Evolutionary conservation across 2,797 vertebrate species (phyloP).

Genomic region (Aplochiton taeniatus): DNA sequence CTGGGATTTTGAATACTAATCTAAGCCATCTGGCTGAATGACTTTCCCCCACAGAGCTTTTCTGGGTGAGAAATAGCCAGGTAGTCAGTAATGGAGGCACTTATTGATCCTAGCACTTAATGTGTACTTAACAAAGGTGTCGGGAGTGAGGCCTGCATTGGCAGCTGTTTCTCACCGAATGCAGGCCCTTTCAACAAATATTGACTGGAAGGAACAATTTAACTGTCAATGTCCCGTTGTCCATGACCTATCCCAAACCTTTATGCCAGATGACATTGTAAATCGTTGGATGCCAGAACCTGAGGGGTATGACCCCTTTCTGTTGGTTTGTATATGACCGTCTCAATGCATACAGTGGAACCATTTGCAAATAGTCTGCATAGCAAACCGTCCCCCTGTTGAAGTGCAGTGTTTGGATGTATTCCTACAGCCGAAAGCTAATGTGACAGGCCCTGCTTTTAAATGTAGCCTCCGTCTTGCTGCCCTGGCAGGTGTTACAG

Average conservation of each 20-base stretch:
- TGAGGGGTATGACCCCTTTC: too few relatives aligned
- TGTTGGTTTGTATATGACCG: too few relatives aligned
- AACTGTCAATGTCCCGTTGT: slow-evolving; percentile 1
- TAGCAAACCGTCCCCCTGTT: too few relatives aligned
- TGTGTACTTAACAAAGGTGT: slow-evolving; percentile 10
- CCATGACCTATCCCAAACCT: background rate
- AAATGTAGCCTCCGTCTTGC: background rate
- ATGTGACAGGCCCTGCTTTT: background rate
- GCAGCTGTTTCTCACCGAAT: slow-evolving; percentile 16
- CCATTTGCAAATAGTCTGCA: too few relatives aligned
- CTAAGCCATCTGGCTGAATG: slow-evolving; percentile 56
- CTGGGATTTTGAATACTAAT: slow-evolving; percentile 62
- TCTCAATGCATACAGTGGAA: too few relatives aligned
- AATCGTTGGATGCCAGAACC: background rate
- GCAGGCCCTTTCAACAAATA: slow-evolving; percentile 6
- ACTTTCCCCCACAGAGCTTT: background rate
- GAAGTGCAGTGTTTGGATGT: too few relatives aligned
- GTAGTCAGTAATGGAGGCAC: slow-evolving; percentile 38
- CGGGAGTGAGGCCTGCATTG: slow-evolving; percentile 8
- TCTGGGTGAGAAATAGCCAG: slow-evolving; percentile 45
- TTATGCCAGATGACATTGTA: background rate
- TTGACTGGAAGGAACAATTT: background rate
- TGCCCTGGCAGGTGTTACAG: slow-evolving; percentile 5
- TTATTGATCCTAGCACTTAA: slow-evolving; percentile 38
- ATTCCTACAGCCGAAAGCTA: background rate